Conservation (phyloP, 2,113 vertebrate species). For the Colinus virginianus region DNA sequence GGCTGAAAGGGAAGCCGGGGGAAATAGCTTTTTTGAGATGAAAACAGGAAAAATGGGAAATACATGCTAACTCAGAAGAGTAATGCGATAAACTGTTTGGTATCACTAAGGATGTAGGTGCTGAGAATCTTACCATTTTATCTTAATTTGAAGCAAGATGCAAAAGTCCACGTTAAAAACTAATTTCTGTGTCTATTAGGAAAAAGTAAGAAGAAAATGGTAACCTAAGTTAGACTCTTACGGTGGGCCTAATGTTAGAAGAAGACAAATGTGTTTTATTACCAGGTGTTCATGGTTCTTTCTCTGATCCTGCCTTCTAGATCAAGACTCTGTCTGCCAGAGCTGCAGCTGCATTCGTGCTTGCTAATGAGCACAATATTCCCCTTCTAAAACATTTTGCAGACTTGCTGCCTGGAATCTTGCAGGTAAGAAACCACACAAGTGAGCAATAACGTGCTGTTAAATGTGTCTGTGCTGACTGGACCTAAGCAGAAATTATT, state of each 20-base stretch:
- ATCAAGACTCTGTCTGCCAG: conserved; percentile 92
- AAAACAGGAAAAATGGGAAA: neutral
- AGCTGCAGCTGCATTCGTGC: conserved; percentile 93
- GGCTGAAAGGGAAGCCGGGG: neutral
- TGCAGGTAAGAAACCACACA: conserved; percentile 85
- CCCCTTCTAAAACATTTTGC: conserved; percentile 95
- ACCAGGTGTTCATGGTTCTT: neutral
- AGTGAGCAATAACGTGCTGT: neutral
- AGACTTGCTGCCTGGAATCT: conserved; percentile 92
- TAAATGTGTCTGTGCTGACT: neutral
- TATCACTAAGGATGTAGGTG: neutral
- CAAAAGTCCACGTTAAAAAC: neutral
- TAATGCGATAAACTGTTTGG: neutral
- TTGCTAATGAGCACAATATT: conserved; percentile 94
- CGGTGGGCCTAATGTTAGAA: neutral
- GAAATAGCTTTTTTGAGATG: neutral
- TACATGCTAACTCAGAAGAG: neutral
- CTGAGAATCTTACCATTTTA: neutral
- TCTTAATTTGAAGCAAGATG: neutral
- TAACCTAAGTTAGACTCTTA: neutral
- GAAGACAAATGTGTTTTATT: neutral
- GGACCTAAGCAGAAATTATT: neutral
- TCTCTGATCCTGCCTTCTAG: conserved; percentile 74
- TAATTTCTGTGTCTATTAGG: neutral
- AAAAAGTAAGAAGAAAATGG: neutral